phyloP scores from a whole-genome alignment of 2,888 invertebrate species.

The Auanema freiburgensis region DNA sequence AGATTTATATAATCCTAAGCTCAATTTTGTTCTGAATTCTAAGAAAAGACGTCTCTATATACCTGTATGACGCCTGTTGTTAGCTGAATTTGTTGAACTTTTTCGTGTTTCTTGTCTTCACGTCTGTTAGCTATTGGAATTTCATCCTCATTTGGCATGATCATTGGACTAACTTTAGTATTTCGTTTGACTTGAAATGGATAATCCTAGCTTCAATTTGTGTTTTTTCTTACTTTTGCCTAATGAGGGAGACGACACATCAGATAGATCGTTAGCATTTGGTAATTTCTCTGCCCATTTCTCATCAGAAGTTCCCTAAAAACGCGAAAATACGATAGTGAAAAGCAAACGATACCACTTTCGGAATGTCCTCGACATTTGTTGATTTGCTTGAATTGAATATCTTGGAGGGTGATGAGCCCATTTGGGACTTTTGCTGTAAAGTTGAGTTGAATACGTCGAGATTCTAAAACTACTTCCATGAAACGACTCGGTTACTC shows the following conservation, averaged over 20 bases:
- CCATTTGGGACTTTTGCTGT: no score
- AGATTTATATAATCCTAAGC: constrained; percentile 64
- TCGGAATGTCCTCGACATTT: background rate
- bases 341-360: background rate
- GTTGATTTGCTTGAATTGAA: background rate
- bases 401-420: no score
- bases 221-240: background rate
- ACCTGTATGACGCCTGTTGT: constrained; percentile 59
- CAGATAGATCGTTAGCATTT: no score
- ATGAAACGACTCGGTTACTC: no score
- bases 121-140: background rate
- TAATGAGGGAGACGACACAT: no score
- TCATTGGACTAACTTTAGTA: constrained; percentile 27
- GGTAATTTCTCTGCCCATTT: no score
- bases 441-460: no score
- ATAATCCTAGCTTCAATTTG: background rate
- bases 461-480: no score
- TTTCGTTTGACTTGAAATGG: constrained; percentile 18
- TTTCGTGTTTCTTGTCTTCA: constrained; percentile 10
- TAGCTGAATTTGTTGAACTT: constrained; percentile 24
- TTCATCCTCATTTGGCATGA: constrained; percentile 2
- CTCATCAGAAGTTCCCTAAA: no score
- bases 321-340: background rate
- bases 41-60: background rate
- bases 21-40: background rate